Evolutionary conservation across 2,888 invertebrate species (phyloP).

Genomic region (Cephus runcator): DNA sequence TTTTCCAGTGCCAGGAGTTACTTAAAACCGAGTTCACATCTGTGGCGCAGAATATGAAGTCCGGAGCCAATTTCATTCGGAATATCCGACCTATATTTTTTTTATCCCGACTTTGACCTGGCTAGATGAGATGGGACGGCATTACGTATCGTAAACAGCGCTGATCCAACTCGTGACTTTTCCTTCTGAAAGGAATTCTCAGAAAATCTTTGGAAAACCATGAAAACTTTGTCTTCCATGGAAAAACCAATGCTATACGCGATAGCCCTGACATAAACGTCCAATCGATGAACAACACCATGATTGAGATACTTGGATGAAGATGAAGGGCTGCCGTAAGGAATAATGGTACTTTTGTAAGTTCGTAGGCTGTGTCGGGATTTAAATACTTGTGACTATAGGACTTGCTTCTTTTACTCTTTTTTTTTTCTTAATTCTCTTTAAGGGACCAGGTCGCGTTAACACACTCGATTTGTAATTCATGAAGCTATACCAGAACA

Average conservation of each 20-base stretch:
- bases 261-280: no score
- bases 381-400: not conserved
- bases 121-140: not conserved
- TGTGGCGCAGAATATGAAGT: not conserved
- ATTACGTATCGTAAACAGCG: not conserved
- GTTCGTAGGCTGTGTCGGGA: no score
- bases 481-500: not conserved
- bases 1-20: no score
- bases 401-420: not conserved
- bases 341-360: no score
- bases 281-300: no score
- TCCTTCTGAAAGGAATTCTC: no score
- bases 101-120: not conserved
- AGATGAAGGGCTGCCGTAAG: no score
- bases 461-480: not conserved
- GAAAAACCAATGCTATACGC: no score
- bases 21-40: not conserved
- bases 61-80: not conserved
- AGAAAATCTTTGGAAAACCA: not conserved
- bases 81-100: not conserved
- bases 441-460: not conserved
- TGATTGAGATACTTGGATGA: no score
- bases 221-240: no score
- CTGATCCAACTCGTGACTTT: not conserved
- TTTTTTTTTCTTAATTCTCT: not conserved